Conservation (phyloP, 1,140 invertebrate species). For the Hermatobates lingyangjiaoensis region DNA sequence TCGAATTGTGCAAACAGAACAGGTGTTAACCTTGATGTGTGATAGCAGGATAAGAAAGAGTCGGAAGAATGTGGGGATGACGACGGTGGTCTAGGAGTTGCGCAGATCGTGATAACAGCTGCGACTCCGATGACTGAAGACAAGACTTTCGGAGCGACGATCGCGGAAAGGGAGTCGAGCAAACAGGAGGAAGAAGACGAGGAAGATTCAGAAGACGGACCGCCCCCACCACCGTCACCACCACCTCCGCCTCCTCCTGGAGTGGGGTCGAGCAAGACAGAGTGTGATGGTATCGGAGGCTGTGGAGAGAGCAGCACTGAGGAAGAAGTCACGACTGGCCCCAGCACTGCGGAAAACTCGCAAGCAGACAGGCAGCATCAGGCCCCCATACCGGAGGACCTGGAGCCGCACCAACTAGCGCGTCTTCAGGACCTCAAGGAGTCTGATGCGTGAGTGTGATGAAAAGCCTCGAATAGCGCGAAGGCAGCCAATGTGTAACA, state of each 20-base stretch:
- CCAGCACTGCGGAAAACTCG: slow-evolving; percentile 38
- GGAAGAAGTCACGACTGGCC: slow-evolving; percentile 34
- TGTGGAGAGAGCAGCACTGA: slow-evolving; percentile 40
- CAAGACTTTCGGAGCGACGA: slow-evolving; percentile 36
- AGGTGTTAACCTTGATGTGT: no score
- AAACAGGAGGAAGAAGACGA: slow-evolving; percentile 14
- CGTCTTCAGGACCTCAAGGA: slow-evolving; percentile 68
- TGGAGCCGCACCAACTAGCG: slow-evolving; percentile 64
- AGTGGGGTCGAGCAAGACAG: background rate
- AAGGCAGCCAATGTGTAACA: no score
- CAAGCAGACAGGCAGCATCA: slow-evolving; percentile 17
- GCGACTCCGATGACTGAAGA: slow-evolving; percentile 70
- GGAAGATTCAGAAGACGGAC: slow-evolving; percentile 13
- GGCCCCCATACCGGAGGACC: slow-evolving; percentile 52
- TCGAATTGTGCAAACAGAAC: no score
- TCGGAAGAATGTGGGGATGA: slow-evolving; percentile 3
- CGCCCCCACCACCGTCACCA: slow-evolving; percentile 7
- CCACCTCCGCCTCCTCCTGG: background rate
- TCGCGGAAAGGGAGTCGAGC: slow-evolving; percentile 3
- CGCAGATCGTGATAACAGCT: slow-evolving; percentile 71
- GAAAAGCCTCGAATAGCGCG: no score
- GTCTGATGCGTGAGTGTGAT: slow-evolving; percentile 73
- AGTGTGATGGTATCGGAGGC: background rate
- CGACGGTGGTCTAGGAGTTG: slow-evolving; percentile 42
- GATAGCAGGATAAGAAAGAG: no score